A percentile compares a stretch with the other conserved stretches of the same genome.
Evolutionary conservation across 2,113 vertebrate species (phyloP).

Genomic region (Chamaea fasciata): DNA sequence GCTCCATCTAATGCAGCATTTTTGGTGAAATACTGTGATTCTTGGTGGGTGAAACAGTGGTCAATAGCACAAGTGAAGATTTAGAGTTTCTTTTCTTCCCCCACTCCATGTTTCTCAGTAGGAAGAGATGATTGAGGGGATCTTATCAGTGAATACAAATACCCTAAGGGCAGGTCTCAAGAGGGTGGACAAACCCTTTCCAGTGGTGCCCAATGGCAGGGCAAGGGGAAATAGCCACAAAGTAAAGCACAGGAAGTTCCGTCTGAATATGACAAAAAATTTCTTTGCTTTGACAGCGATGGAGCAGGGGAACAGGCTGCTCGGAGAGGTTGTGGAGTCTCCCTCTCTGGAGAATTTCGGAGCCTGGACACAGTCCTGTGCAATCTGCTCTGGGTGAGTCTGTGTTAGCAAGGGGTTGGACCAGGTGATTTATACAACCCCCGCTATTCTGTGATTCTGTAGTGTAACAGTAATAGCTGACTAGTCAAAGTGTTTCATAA

Average conservation of each 20-base stretch:
- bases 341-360: neutral
- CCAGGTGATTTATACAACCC: neutral
- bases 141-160: neutral
- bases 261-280: neutral
- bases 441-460: neutral
- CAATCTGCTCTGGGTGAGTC: neutral
- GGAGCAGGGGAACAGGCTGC: neutral
- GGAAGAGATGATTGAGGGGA: neutral
- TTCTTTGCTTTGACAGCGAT: accelerated
- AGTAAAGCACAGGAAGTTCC: neutral
- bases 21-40: neutral
- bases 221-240: neutral
- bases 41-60: neutral
- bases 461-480: neutral
- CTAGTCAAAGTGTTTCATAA: neutral
- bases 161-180: neutral
- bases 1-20: neutral
- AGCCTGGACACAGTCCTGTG: neutral
- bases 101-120: neutral
- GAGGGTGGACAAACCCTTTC: neutral
- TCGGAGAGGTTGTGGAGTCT: neutral
- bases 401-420: neutral
- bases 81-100: neutral
- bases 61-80: neutral
- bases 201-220: neutral